These are phyloP conservation scores for Eriosoma lanigerum DNA, from an alignment of 1,140 invertebrate species.

Conservation along the genomic window DNA sequence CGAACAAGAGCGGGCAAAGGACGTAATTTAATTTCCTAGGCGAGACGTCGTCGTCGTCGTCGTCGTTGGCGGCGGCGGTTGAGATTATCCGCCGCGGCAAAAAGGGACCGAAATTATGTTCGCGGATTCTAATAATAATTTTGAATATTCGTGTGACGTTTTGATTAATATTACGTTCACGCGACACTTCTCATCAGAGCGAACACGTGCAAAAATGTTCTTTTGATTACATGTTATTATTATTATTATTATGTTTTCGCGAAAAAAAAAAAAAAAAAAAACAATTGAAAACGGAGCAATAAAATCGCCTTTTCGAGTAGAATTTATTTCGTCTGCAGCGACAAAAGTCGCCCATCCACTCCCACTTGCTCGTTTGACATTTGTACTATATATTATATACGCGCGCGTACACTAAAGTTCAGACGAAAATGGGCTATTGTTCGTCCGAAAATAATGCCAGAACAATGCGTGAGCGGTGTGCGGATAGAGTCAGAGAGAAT, in stretches of 20 bases:
- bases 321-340: slow-evolving; percentile 42
- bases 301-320: too few relatives aligned
- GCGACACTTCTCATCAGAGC: neutral
- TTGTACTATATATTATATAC: too few relatives aligned
- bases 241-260: slow-evolving; percentile 25
- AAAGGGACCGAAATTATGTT: slow-evolving; percentile 42
- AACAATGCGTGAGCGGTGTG: slow-evolving; percentile 29
- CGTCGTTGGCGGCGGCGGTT: slow-evolving; percentile 11
- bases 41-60: slow-evolving; percentile 21
- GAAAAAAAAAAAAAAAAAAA: slow-evolving; percentile 31
- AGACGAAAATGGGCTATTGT: slow-evolving; percentile 47
- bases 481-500: too few relatives aligned
- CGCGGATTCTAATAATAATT: slow-evolving; percentile 48
- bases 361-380: slow-evolving; percentile 49
- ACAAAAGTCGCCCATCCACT: slow-evolving; percentile 45
- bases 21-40: slow-evolving; percentile 48
- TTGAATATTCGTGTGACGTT: slow-evolving; percentile 41
- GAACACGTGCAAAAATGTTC: slow-evolving; percentile 15
- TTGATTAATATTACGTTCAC: slow-evolving; percentile 40
- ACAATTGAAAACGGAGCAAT: neutral
- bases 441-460: slow-evolving; percentile 33
- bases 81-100: slow-evolving; percentile 33
- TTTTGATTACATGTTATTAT: slow-evolving; percentile 31
- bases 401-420: too few relatives aligned
- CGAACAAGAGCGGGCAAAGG: slow-evolving; percentile 42